Percentiles rank a stretch among this genome's conserved stretches.
phyloP scores from a whole-genome alignment of 2,888 invertebrate genomes.

The Callyntrura sp. region DNA sequence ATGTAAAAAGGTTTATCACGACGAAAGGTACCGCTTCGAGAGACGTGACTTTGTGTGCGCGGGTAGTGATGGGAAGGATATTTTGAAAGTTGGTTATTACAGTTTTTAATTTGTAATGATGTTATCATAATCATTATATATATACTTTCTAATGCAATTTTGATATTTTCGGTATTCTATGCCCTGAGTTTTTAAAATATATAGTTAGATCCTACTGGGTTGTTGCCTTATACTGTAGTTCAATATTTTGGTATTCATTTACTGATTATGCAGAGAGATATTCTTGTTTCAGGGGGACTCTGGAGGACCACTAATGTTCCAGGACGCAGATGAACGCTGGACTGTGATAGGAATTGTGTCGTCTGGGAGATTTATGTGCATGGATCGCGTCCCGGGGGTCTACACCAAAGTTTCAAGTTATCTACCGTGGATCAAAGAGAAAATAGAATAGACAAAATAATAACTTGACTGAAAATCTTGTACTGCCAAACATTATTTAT shows the following conservation, averaged over 20 bases:
- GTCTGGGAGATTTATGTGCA: slow-evolving; percentile 71
- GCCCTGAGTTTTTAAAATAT: too few relatives aligned
- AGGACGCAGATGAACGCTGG: slow-evolving; percentile 57
- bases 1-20: slow-evolving; percentile 66
- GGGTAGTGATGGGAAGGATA: slow-evolving; percentile 76
- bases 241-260: slow-evolving; percentile 39
- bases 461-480: too few relatives aligned
- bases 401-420: slow-evolving; percentile 61
- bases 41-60: slow-evolving; percentile 76
- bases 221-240: not conserved
- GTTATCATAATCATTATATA: not conserved
- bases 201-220: too few relatives aligned
- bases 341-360: slow-evolving; percentile 77
- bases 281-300: slow-evolving; percentile 75
- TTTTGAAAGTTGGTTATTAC: slow-evolving; percentile 68
- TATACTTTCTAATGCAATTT: not conserved
- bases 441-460: too few relatives aligned
- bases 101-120: slow-evolving; percentile 35
- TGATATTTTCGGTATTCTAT: too few relatives aligned
- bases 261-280: slow-evolving; percentile 47
- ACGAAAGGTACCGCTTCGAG: slow-evolving; percentile 70
- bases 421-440: too few relatives aligned
- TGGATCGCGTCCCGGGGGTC: slow-evolving; percentile 72
- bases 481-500: too few relatives aligned
- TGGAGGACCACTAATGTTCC: slow-evolving; percentile 77